These are phyloP conservation scores for Microctonus aethiopoides DNA, from an alignment of 2,888 invertebrate genomes.

Conservation along the genomic window DNA sequence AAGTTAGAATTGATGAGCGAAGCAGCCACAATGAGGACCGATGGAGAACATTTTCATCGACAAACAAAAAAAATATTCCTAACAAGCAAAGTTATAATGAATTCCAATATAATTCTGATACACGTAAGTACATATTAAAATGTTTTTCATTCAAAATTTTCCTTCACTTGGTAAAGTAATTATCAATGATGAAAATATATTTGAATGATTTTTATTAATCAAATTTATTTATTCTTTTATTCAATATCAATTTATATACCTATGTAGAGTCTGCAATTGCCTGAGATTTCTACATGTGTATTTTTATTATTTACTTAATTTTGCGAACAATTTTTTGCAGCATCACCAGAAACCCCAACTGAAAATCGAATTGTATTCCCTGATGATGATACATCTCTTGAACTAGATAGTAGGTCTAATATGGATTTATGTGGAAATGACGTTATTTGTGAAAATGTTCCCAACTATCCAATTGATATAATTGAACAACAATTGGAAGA, in stretches of 20 bases:
- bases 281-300: too few species aligned
- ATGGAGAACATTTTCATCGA: background rate
- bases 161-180: too few species aligned
- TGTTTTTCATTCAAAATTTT: background rate
- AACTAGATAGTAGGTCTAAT: background rate
- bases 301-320: too few species aligned
- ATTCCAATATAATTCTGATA: background rate
- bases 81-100: background rate
- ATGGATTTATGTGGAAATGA: conserved; percentile 19
- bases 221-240: too few species aligned
- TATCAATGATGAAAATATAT: too few species aligned
- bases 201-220: too few species aligned
- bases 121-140: background rate
- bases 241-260: too few species aligned
- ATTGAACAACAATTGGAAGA: conserved; percentile 35
- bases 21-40: background rate
- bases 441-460: conserved; percentile 43
- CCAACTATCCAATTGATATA: conserved; percentile 42
- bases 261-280: too few species aligned
- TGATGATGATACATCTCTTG: background rate
- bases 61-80: background rate
- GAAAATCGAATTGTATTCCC: background rate
- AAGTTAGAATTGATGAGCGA: background rate
- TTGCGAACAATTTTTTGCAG: too few species aligned
- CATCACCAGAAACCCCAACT: background rate